Base-by-base conservation (phyloP, 2,797 vertebrate genomes). In the Lutjanus argentimaculatus region DNA sequence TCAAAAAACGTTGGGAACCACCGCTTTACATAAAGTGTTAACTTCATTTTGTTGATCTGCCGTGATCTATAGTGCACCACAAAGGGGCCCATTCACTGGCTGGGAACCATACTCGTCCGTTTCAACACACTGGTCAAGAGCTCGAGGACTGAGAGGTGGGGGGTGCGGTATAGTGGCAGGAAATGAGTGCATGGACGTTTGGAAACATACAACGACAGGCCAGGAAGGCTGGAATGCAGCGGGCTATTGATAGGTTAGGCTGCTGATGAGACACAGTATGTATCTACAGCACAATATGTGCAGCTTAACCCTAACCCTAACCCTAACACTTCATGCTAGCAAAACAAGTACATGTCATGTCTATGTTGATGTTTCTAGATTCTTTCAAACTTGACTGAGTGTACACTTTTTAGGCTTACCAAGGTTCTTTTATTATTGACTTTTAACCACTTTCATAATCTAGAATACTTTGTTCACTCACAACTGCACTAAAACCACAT, bases 51-150 rank as follows among this genome's bases (percentile, higher is more conserved):
- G 62, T 65, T 58, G 67, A 85, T 79, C 72, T 72, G 56, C 58
- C 52, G 71, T 19, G 75, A 78, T 70, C 79, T 71, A 79, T 43
- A 74, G 76, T n/a, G 17, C 80, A 73, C 78, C 89, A 95, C 91
- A 95, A 95, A 94, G 89, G 62, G n/a, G 16, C 72, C 88, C 88
- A 93, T 95, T 95, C 92, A 95, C 81, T 42, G 75, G 51, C 63
- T 62, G 62, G 77, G 78, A 87, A 85, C 45, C 67, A 84, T 88
- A 61, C 83, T 88, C 84, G 84, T 91, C 79, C 85, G 15, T 92
- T 93, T 92, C 90, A 88, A 84, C 91, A 89, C 66, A 67, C 69
- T 65, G 75, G 83, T 89, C 87, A 80, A 67, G 68, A 87, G 74
- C 70, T 46, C 22, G 65, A 51, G 69, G 67, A 63, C 52, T 48